Percentiles rank a stretch among this genome's conserved stretches.
Evolutionary conservation across 2,888 invertebrate genomes (phyloP).

Genomic region (Bellardia bayeri): DNA sequence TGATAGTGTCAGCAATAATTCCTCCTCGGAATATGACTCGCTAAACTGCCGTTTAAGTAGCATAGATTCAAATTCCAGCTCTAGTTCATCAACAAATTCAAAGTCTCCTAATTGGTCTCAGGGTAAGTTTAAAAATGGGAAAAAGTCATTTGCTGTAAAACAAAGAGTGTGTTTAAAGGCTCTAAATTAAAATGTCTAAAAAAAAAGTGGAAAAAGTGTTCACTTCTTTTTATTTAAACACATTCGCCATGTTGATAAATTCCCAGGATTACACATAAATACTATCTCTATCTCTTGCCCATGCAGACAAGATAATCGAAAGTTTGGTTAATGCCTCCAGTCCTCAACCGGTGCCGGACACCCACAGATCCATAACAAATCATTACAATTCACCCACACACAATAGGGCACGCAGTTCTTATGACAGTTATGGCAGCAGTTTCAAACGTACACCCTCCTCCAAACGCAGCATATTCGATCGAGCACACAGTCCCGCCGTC

Average conservation of each 20-base stretch:
- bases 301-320: conserved; percentile 77
- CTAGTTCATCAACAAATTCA: conserved; percentile 80
- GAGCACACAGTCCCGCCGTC: conserved; percentile 82
- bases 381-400: conserved; percentile 81
- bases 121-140: conserved; percentile 75
- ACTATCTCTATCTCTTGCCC: not conserved
- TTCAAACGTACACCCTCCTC: conserved; percentile 81
- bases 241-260: not conserved
- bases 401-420: conserved; percentile 79
- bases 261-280: not conserved
- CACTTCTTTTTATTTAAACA: too few species aligned
- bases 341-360: conserved; percentile 83
- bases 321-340: conserved; percentile 79
- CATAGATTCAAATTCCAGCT: conserved; percentile 82
- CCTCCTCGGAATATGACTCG: conserved; percentile 70
- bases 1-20: conserved; percentile 75
- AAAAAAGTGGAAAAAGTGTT: too few species aligned
- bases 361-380: conserved; percentile 79
- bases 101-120: conserved; percentile 81
- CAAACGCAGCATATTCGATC: conserved; percentile 80
- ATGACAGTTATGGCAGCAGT: conserved; percentile 80
- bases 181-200: too few species aligned
- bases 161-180: conserved; percentile 4
- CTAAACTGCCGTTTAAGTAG: conserved; percentile 78
- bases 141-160: not conserved